Percentiles rank a stretch among this genome's conserved stretches.
Conservation (phyloP, 2,888 invertebrate species). For the Heliconius ismenius region DNA sequence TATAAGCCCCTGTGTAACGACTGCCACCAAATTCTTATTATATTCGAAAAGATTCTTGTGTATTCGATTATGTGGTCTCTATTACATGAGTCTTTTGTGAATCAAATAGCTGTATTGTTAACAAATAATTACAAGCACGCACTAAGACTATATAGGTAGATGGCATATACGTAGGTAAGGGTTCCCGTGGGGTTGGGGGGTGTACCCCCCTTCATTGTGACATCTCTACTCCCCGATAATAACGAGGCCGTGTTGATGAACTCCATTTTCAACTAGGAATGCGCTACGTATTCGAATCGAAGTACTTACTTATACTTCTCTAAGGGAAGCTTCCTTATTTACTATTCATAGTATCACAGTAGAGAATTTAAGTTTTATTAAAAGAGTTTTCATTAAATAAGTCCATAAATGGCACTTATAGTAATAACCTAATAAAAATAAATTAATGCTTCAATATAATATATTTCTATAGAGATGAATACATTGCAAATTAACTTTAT, state of each 20-base stretch:
- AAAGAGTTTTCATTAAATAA: not conserved
- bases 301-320: constrained; percentile 13
- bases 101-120: constrained; percentile 24
- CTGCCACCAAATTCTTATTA: too few relatives aligned
- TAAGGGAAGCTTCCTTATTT: not conserved
- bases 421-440: not conserved
- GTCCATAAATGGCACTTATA: not conserved
- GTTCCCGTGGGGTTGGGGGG: constrained; percentile 23
- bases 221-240: constrained; percentile 44
- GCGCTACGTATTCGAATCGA: constrained; percentile 23
- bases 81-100: constrained; percentile 1
- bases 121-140: constrained; percentile 28
- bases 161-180: constrained; percentile 25
- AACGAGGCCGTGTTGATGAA: constrained; percentile 47
- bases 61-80: not conserved
- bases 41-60: not conserved
- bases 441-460: not conserved
- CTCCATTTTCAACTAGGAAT: constrained; percentile 42
- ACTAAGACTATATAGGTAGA: constrained; percentile 23
- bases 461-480: not conserved
- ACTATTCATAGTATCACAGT: not conserved
- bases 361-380: not conserved
- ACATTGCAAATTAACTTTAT: not conserved
- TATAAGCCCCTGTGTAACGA: too few relatives aligned
- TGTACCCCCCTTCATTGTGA: constrained; percentile 39